Base-by-base conservation (phyloP, 1,140 invertebrate species). In the Tetranychus cinnabarinus region DNA sequence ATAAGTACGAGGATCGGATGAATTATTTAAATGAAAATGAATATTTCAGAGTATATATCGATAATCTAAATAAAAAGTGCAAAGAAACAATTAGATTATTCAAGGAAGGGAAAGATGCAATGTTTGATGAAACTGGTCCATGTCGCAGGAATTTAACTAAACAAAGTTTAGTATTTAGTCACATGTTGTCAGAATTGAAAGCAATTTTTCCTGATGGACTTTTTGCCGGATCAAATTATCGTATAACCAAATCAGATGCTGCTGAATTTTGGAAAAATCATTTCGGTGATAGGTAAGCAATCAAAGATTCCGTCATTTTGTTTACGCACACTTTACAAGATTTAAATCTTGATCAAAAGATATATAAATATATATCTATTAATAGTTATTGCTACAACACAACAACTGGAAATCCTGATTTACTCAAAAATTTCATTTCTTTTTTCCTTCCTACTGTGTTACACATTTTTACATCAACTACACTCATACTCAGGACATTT, bases 161-260 rank as follows among this genome's bases (percentile, higher is more conserved):
- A 79, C 80, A 97, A 42, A 96, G 92, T 74, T 79, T 99, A 64
- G 92, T 97, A 56, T 98, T 99, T 77, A 97, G 92, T 72, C 96
- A 99, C 78, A 99, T 99, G 92, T 77, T 98, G 62, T 92, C 89
- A 71, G 96, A 99, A 77, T 75, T 99, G 45, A 97, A 97, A 74
- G 92, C 96, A 23, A 85, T 97, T 65, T 99, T 97, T 75, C 93
- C 93, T 0, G 74, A 85, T 74, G 92, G 92, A 35, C 79, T 83
- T 13, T 99, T 95, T 76, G 85, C 87, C 54, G 92, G 92, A 23
- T 90, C 97, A 74, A 87, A 89, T 71, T 98, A 96, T 75, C 81
- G 95, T 68, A 97, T 99, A 67, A 99, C 95, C 23, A 99, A 99
- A 76, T 88, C 88, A 66, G 93, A 99, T 77, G 96, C 96, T 33